A percentile compares a stretch with the other conserved stretches of the same genome.
These are phyloP conservation scores for Cephus runcator DNA, from an alignment of 2,888 invertebrate species.

Conservation along the genomic window DNA sequence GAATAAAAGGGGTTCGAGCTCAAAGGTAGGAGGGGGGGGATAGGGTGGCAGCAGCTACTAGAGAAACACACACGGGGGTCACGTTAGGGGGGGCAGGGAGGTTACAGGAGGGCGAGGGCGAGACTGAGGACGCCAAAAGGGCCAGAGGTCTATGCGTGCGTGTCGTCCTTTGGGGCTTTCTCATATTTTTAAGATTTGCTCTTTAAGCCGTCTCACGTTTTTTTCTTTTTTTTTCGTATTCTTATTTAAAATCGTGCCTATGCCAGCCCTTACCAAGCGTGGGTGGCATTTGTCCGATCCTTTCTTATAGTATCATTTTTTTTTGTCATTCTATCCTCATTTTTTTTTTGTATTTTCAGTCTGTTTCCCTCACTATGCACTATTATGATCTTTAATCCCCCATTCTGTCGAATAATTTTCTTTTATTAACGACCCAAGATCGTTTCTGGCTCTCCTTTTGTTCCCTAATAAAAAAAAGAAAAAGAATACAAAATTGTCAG, in stretches of 20 bases:
- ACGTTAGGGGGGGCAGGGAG: not conserved
- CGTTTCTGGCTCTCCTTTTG: not conserved
- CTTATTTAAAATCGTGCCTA: slow-evolving; percentile 19
- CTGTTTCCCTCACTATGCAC: not conserved
- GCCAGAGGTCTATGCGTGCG: slow-evolving; percentile 21
- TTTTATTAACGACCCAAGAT: not conserved
- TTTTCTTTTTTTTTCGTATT: slow-evolving; percentile 30
- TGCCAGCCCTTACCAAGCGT: slow-evolving; percentile 20
- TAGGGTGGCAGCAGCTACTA: not conserved
- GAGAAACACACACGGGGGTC: not conserved
- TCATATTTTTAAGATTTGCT: slow-evolving; percentile 64
- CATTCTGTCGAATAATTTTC: not conserved
- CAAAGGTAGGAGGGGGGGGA: slow-evolving; percentile 36
- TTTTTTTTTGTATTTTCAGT: not conserved
- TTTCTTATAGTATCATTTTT: not conserved
- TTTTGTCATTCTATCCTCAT: slow-evolving; percentile 10
- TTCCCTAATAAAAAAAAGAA: not conserved
- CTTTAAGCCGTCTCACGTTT: slow-evolving; percentile 61
- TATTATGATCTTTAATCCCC: not conserved
- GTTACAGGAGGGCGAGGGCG: not conserved
- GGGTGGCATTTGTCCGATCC: slow-evolving; percentile 19
- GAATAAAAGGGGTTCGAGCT: slow-evolving; percentile 60
- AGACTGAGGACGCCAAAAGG: slow-evolving; percentile 14
- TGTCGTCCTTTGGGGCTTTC: slow-evolving; percentile 47
- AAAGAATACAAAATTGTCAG: not conserved